These are phyloP conservation scores for Liolophura sinensis DNA, from an alignment of 1,140 invertebrate species.

Conservation along the genomic window DNA sequence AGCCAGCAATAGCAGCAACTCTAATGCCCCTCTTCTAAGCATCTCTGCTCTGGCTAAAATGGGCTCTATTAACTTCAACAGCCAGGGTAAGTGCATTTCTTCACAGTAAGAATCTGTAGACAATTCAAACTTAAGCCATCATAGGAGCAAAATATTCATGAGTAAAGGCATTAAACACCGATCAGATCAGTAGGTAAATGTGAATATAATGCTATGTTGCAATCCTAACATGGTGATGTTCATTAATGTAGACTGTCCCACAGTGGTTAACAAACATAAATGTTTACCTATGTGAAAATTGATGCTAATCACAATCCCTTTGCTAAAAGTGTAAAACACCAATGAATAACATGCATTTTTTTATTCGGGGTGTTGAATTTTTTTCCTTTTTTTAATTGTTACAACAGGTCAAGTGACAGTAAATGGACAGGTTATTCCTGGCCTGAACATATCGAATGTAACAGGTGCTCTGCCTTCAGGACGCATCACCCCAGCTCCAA, in stretches of 20 bases:
- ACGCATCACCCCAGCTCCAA: slow-evolving; percentile 17
- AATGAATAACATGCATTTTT: background rate
- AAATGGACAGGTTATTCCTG: slow-evolving; percentile 43
- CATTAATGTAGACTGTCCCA: background rate
- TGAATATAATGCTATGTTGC: no score
- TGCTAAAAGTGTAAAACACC: no score
- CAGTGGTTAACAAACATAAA: no score
- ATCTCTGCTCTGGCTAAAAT: slow-evolving; percentile 85
- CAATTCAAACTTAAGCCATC: no score
- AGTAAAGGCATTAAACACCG: no score
- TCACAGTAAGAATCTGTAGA: background rate
- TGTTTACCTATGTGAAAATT: no score
- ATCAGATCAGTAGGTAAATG: no score
- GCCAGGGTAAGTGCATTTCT: slow-evolving; percentile 3
- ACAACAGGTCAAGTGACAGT: slow-evolving; percentile 43
- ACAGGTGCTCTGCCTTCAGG: slow-evolving; percentile 24
- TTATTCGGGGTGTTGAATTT: background rate
- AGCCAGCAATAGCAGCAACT: slow-evolving; percentile 68
- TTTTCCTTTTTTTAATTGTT: slow-evolving; percentile 12
- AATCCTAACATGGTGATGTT: background rate
- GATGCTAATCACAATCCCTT: no score
- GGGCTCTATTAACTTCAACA: slow-evolving; percentile 58
- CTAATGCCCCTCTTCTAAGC: slow-evolving; percentile 77
- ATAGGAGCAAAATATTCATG: no score
- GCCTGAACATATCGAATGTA: slow-evolving; percentile 32